A percentile compares a stretch with the other conserved stretches of the same genome.
These are phyloP conservation scores for Hydra vulgaris DNA, from an alignment of 30 jellyfish, hydroid and myxozoan species.

Conservation along the genomic window DNA sequence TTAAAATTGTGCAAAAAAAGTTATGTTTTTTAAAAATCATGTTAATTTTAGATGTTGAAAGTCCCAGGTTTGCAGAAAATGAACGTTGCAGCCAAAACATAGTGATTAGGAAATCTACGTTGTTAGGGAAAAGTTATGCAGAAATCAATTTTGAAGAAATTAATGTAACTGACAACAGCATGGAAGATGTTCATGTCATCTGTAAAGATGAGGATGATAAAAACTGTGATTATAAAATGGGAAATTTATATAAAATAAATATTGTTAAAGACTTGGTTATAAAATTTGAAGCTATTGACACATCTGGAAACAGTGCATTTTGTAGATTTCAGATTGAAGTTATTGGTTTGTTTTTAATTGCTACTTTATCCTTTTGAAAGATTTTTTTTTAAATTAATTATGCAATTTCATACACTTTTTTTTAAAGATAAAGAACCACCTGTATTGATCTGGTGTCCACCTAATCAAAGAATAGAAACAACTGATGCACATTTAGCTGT, in stretches of 20 bases:
- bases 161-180: slow-evolving; percentile 78
- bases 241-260: slow-evolving; percentile 31
- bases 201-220: slow-evolving; percentile 15
- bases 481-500: slow-evolving; percentile 18
- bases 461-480: slow-evolving; percentile 25
- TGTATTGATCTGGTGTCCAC: slow-evolving; percentile 46
- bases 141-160: slow-evolving; percentile 55
- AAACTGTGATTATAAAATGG: slow-evolving; percentile 58
- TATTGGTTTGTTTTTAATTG: slow-evolving; percentile 31
- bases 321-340: slow-evolving; percentile 45
- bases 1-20: too few species aligned
- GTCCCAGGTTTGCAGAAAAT: slow-evolving; percentile 30
- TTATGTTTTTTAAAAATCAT: not conserved
- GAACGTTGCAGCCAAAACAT: slow-evolving; percentile 47
- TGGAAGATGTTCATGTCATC: slow-evolving; percentile 44
- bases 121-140: slow-evolving; percentile 52
- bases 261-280: slow-evolving; percentile 27
- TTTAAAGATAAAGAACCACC: slow-evolving; percentile 38
- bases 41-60: slow-evolving; percentile 17
- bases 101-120: slow-evolving; percentile 27
- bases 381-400: too few species aligned
- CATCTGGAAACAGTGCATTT: slow-evolving; percentile 39
- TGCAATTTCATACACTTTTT: not conserved
- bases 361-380: not conserved
- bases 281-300: slow-evolving; percentile 64